A percentile compares a stretch with the other conserved stretches of the same genome.
Conservation (phyloP, 2,797 vertebrate genomes). For the Tympanoctomys barrerae region DNA sequence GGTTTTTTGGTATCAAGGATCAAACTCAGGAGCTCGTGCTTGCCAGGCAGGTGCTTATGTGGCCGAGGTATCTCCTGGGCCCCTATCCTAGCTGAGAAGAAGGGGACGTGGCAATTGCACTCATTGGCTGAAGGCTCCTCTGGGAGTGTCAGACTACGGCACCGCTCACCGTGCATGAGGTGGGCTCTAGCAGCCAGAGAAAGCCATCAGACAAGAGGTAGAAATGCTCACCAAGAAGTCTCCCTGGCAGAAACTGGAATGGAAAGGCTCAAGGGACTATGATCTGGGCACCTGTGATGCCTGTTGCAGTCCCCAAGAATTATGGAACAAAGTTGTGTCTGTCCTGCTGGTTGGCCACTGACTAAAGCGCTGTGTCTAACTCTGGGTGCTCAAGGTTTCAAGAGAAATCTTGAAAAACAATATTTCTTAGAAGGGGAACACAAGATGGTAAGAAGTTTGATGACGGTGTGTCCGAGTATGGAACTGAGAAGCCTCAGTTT, state of each 20-base stretch:
- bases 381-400: neutral
- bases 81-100: neutral
- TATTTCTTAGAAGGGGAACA: neutral
- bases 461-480: neutral
- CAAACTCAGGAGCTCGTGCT: too few relatives aligned
- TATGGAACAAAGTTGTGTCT: fast-evolving
- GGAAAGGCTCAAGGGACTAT: neutral
- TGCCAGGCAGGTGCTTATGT: too few relatives aligned
- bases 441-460: neutral
- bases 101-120: neutral
- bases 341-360: neutral
- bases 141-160: neutral
- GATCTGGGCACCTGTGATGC: neutral
- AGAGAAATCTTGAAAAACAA: neutral
- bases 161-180: neutral
- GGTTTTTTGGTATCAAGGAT: too few relatives aligned
- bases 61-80: too few relatives aligned
- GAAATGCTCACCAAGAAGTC: too few relatives aligned
- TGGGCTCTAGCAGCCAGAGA: neutral
- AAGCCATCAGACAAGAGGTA: neutral
- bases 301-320: neutral
- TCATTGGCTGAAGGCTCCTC: neutral
- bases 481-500: neutral
- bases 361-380: neutral
- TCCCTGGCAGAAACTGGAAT: neutral